phyloP scores from a whole-genome alignment of 2,888 invertebrate species.

The Hecatera dysodea region DNA sequence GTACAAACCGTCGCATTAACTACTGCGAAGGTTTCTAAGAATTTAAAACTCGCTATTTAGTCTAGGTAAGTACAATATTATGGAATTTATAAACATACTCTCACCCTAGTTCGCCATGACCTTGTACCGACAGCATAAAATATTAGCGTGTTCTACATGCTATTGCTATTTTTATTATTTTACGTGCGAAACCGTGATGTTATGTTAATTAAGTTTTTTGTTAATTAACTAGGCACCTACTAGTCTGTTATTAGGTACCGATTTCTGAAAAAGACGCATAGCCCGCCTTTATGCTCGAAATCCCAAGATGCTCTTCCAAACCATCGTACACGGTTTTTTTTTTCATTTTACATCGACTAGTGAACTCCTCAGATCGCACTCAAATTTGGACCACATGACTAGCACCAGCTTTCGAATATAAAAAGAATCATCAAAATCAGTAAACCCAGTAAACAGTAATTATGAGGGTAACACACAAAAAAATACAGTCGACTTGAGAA shows the following conservation, averaged over 20 bases:
- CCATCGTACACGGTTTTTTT: no score
- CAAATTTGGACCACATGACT: no score
- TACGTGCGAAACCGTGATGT: conserved; percentile 21
- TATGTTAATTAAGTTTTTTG: conserved; percentile 22
- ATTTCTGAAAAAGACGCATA: neutral
- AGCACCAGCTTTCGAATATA: no score
- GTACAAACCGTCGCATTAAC: no score
- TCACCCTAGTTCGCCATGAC: conserved; percentile 30
- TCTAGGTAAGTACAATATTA: neutral
- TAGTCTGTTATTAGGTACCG: neutral
- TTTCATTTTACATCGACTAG: no score
- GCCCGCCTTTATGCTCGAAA: neutral
- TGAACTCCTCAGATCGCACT: no score
- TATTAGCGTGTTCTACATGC: conserved; percentile 35
- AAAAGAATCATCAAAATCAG: no score
- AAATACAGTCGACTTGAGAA: no score
- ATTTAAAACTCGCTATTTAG: neutral
- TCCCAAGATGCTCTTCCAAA: no score
- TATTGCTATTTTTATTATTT: conserved; percentile 30
- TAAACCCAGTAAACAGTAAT: no score
- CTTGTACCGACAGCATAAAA: conserved; percentile 30
- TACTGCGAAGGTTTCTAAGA: neutral
- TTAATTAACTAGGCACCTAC: conserved; percentile 5
- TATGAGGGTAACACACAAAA: no score
- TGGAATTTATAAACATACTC: conserved; percentile 14